phyloP scores from a whole-genome alignment of 2,888 invertebrate species.

The Drosophila parthenogenetica region DNA sequence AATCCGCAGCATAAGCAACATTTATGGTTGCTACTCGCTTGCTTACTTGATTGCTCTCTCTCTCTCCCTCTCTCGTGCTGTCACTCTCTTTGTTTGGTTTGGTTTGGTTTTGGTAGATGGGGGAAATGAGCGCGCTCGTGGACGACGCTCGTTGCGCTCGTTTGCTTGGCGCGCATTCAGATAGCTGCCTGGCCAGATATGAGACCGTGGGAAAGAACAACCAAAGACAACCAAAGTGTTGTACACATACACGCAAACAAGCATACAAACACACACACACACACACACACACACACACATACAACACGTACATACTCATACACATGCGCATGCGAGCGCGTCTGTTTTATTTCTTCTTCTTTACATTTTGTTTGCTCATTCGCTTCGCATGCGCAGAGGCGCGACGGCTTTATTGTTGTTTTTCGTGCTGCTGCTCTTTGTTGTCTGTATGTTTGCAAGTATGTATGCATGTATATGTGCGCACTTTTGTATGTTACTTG shows the following conservation, averaged over 20 bases:
- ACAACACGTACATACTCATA: constrained; percentile 32
- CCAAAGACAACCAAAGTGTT: constrained; percentile 83
- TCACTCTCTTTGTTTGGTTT: constrained; percentile 23
- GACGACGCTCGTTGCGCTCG: constrained; percentile 57
- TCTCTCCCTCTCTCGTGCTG: constrained; percentile 1
- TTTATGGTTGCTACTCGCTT: constrained; percentile 48
- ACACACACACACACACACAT: constrained; percentile 21
- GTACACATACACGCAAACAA: constrained; percentile 55
- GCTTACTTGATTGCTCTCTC: constrained; percentile 1
- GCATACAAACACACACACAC: constrained; percentile 37
- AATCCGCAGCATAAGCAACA: constrained; percentile 23
- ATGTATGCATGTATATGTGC: background rate
- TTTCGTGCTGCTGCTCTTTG: constrained; percentile 20
- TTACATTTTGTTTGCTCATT: constrained; percentile 75
- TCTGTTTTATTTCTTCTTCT: constrained; percentile 65
- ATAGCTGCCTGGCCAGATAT: constrained; percentile 83
- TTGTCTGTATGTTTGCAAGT: constrained; percentile 13
- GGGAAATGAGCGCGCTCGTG: constrained; percentile 38
- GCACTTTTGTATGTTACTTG: constrained; percentile 17
- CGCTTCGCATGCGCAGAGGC: constrained; percentile 72
- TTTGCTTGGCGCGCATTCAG: constrained; percentile 72
- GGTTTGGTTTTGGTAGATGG: constrained; percentile 9
- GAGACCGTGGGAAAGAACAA: constrained; percentile 85
- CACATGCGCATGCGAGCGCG: constrained; percentile 53
- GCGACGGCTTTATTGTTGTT: constrained; percentile 46